Evolutionary conservation across 1,140 invertebrate genomes (phyloP), one percentile per base, ranked within the genome.

Genomic region (Maniola jurtina): DNA sequence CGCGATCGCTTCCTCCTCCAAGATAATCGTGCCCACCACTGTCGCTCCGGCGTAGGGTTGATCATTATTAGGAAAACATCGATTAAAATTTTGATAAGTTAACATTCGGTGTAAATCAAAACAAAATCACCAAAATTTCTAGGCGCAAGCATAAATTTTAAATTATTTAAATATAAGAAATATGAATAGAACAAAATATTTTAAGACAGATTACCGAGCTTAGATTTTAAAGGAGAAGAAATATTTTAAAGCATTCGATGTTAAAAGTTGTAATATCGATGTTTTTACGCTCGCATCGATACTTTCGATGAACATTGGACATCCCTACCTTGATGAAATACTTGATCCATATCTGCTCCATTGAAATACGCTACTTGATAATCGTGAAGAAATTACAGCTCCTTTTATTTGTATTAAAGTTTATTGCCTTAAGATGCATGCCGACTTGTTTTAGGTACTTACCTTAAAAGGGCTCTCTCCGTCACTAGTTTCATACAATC

Each of bases 1-100:
- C 71, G 72, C 80, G 80, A 89, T 89, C 84, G 75, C 84, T 88
- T 84, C 84, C 83, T 83, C 68, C 76, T 82, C 68, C 65, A 58
- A 78, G 81, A 88, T 88, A 86, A 83, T 85, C 76, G 73, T 68
- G 71, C 58, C 71, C 70, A 72, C 76, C 72, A 71, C 71, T 72
- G 84, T 80, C 76, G 79, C 70, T 61, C 76, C 86, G 83, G 83
- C 83, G 85, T 81, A 88, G 84, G 79, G 76, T 78, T 76, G 84
- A 86, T 86, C 78, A 73, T 72, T 87, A 86, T 88, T 84, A 70
- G 9, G 5, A 45, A 11, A 45, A 45, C 13, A 45, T 45, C 42
- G 42, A 0, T 38, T 38, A 11, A 38, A 7, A 38, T 38, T 11
- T 3, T 2, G 4, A 25, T 25, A n/a, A n/a, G n/a, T n/a, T n/a